Percentiles rank a stretch among this genome's conserved stretches.
Conservation (phyloP, 92 coral and sea anemone species). For the Micromussa lordhowensis region DNA sequence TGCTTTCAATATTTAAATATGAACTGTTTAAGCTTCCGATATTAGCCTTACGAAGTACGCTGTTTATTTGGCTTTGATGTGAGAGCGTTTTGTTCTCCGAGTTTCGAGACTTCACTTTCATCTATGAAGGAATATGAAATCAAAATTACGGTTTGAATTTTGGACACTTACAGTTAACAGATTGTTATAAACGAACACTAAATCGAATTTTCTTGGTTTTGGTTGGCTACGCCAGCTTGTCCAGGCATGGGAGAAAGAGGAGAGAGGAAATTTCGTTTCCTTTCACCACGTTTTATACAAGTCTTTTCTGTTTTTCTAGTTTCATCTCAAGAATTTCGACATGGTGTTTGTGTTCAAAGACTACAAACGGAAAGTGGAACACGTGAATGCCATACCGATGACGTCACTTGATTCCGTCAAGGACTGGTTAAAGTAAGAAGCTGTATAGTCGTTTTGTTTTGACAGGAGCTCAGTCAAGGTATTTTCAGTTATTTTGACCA, state of each 20-base stretch:
- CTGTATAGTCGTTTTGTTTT: background rate
- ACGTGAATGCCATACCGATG: constrained; percentile 98
- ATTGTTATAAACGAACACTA: no score
- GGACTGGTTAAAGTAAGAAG: constrained; percentile 96
- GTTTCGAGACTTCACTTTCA: no score
- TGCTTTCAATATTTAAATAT: no score
- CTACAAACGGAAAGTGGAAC: constrained; percentile 97
- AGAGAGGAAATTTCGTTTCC: background rate
- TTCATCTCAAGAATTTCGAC: constrained; percentile 96
- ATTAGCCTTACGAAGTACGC: no score
- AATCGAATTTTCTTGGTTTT: no score
- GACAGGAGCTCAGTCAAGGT: background rate
- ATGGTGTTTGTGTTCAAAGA: constrained; percentile 99
- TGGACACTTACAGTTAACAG: no score
- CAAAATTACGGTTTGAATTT: no score
- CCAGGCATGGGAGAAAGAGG: background rate
- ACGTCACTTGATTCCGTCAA: constrained; percentile 98
- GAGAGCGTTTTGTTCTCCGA: no score
- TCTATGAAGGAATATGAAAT: no score
- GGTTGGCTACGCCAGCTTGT: background rate
- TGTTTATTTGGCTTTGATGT: no score
- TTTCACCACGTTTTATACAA: background rate
- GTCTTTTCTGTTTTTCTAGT: constrained; percentile 51
- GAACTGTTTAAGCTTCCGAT: no score
- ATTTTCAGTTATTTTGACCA: no score